These are phyloP conservation scores for Oreonectes daqikongensis DNA, from an alignment of 2,797 vertebrate species.

Conservation along the genomic window DNA sequence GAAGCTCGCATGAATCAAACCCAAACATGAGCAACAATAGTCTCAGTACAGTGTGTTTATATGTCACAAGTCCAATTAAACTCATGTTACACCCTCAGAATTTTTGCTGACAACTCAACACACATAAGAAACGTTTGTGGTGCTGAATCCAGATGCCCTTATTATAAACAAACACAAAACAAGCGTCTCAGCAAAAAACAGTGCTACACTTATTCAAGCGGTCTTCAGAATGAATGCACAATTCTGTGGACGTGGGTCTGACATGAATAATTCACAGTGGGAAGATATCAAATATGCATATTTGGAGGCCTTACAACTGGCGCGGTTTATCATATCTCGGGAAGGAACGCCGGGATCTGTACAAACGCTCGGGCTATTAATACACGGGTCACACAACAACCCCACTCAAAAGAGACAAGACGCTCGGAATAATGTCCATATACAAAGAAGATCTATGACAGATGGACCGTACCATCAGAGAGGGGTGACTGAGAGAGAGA, in stretches of 20 bases:
- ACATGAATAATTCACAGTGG: constrained; percentile 73
- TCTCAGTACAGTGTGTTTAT: neutral
- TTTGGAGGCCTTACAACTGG: constrained; percentile 62
- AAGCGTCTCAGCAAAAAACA: constrained; percentile 54
- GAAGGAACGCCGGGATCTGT: constrained; percentile 70
- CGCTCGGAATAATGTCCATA: neutral
- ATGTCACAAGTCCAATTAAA: neutral
- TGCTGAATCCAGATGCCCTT: constrained; percentile 29
- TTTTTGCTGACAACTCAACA: constrained; percentile 7
- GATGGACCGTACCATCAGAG: no score
- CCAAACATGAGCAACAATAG: neutral
- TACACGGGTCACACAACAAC: constrained; percentile 66
- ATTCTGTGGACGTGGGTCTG: constrained; percentile 71
- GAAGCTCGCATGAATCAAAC: neutral
- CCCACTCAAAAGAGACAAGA: constrained; percentile 51
- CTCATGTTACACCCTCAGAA: constrained; percentile 5
- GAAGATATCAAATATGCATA: constrained; percentile 72
- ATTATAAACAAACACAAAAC: constrained; percentile 42
- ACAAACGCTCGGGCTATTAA: constrained; percentile 65
- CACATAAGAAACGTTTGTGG: neutral
- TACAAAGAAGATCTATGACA: neutral
- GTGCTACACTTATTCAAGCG: constrained; percentile 61
- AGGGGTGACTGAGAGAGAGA: no score
- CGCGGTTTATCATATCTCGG: constrained; percentile 57
- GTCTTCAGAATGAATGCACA: constrained; percentile 65